Evolutionary conservation across 2,888 invertebrate genomes (phyloP).

Genomic region (Caenorhabditis becei): DNA sequence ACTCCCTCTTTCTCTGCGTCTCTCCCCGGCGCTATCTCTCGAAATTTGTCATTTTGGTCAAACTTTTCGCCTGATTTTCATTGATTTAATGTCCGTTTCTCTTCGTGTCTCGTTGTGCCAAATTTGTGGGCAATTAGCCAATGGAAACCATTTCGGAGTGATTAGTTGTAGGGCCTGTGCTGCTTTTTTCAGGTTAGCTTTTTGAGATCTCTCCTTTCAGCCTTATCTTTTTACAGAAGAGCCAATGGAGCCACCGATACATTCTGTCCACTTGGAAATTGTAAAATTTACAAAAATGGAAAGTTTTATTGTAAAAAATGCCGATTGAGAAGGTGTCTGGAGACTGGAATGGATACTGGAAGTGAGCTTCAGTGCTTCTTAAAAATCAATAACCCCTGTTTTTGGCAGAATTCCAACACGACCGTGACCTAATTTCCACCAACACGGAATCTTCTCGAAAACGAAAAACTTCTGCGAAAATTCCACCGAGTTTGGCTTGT

Average conservation of each 20-base stretch:
- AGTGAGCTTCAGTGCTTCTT: no score
- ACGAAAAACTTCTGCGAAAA: not conserved
- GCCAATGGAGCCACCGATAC: conserved; percentile 29
- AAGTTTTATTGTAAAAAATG: conserved; percentile 40
- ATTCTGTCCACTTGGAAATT: conserved; percentile 30
- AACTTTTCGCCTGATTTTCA: not conserved
- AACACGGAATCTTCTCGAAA: not conserved
- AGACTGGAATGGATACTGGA: conserved; percentile 27
- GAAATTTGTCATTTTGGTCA: not conserved
- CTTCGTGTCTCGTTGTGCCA: conserved; percentile 21
- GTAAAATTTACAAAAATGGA: conserved; percentile 28
- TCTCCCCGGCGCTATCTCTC: not conserved
- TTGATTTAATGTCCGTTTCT: not conserved
- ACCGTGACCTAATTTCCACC: conserved; percentile 31
- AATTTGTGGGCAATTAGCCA: conserved; percentile 54
- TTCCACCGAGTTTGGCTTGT: conserved; percentile 19
- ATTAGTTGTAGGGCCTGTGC: conserved; percentile 36
- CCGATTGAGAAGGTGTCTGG: conserved; percentile 29
- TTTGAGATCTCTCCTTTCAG: conserved; percentile 20
- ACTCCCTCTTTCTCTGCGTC: not conserved
- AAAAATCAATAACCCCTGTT: not conserved
- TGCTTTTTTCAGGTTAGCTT: conserved; percentile 26
- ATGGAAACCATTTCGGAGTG: conserved; percentile 59
- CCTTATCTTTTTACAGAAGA: conserved; percentile 19
- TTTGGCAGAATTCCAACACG: conserved; percentile 46